Base-by-base conservation (phyloP, 2,113 vertebrate genomes). In the Onychorhynchus coronatus region DNA sequence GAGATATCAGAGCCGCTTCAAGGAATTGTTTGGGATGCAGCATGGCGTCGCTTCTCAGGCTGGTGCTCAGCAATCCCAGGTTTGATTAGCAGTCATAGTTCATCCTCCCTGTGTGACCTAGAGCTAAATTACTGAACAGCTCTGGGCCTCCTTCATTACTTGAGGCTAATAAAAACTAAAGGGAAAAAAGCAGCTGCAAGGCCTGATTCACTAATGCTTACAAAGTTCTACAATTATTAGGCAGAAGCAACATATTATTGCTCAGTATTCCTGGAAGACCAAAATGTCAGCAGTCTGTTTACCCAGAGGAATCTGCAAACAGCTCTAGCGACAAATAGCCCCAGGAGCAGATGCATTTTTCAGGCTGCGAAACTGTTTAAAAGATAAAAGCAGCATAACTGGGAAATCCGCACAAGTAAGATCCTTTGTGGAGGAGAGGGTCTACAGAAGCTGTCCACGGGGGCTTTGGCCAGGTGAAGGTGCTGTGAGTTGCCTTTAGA, bases 261-360 rank as follows among this genome's bases (percentile, higher is more conserved):
- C 88, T 93, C 24, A 23, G 42, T 91, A 63, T 88, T 96, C 91
- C 85, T 96, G 90, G 82, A 96, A 93, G 79, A 63, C 78, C 78
- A 88, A 82, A 76, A 67, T 86, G 81, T 76, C 6, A 4, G 63
- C 91, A 96, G 46, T 53, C 56, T 85, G 47, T 93, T 91, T 94
- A 91, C 93, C 67, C 93, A 80, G 85, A 89, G 85, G 93, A 84
- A 59, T 93, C 83, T 55, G 24, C 13, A 24, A 96, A 85, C 55
- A 33, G 42, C 27, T 93, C 22, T 77, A 85, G 82, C 0, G 0
- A 93, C 66, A 80, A 80, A 94, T 50, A 94, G 78, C 63, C 62
- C 2, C 46, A 71, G 78, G 72, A 96, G 59, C 9, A 91, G 75
- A 88, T 84, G 47, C 3, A 4, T 47, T 95, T 94, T 92, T 83